Evolutionary conservation across 1,140 invertebrate genomes (phyloP), one percentile per base, ranked within the genome.

Genomic region (Macrobrachium rosenbergii): DNA sequence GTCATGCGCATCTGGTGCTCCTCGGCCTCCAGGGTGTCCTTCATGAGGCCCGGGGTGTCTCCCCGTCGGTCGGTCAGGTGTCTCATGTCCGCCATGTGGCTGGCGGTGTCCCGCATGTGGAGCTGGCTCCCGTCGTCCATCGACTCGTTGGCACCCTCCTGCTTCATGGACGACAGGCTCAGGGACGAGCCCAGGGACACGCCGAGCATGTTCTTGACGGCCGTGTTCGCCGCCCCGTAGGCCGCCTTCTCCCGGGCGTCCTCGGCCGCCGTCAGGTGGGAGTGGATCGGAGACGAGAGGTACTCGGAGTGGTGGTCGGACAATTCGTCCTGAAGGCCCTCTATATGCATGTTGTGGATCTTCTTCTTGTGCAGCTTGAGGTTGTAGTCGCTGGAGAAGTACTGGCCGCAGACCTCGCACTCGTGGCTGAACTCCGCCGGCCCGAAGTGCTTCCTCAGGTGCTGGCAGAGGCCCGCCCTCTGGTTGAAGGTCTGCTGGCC

Each of bases 401-500:
- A 89, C 67, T 88, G 87, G 19, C 77, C 83, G 75, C 89, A 89
- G 2, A 82, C 85, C 60, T 88, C 83, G 67, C 89, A 89, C 75
- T 89, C 89, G 52, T 89, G 64, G 45, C 80, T 89, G 79, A 89
- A 89, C 58, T 89, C 89, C 11, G 81, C 58, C 37, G 89, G 89
- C 6, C 81, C 84, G 86, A 89, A 89, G 64, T 89, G 89, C 77
- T 89, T 89, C 79, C 86, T 88, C n/a, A 89, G 83, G 87, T 89
- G 89, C n/a, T 89, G 89, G 63, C 89, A 89, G 16, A 89, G 78
- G 2, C 89, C 89, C 37, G 87, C 80, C 23, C 89, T 76, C 83
- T 89, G 89, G 69, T 82, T 88, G 82, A 89, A 89, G 59, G 87
- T 89, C 72, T 89, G 45, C 45, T 52, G 89, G 16, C 95, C 95